Conservation (phyloP, 2,888 invertebrate species). For the Mesoligia furuncula region DNA sequence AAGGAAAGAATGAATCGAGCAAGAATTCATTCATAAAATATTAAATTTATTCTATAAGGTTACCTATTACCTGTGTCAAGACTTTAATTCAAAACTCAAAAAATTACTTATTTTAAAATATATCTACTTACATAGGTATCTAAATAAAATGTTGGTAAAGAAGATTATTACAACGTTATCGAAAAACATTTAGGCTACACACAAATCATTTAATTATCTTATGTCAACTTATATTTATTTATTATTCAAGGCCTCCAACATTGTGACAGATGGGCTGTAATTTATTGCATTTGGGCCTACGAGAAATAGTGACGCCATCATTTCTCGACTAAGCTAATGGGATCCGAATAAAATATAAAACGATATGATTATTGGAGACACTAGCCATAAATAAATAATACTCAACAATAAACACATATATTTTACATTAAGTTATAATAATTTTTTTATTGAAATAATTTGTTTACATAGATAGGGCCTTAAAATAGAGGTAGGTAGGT, state of each 20-base stretch:
- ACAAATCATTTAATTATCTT: not conserved
- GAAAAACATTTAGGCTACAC: not conserved
- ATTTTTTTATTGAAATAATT: not conserved
- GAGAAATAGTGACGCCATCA: not conserved
- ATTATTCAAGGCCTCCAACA: constrained; percentile 1
- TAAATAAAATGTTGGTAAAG: not conserved
- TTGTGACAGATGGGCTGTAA: constrained; percentile 6
- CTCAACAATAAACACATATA: constrained; percentile 28
- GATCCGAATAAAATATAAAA: constrained; percentile 30
- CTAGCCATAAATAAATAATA: constrained; percentile 22
- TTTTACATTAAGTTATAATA: constrained; percentile 11
- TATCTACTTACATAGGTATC: too few species aligned
- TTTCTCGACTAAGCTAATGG: constrained; percentile 13
- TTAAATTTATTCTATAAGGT: not conserved
- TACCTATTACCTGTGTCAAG: not conserved
- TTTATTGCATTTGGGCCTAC: not conserved
- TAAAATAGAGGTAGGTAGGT: too few species aligned
- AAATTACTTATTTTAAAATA: too few species aligned
- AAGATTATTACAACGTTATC: too few species aligned
- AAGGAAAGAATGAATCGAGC: constrained; percentile 32
- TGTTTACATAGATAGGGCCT: too few species aligned
- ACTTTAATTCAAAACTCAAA: not conserved
- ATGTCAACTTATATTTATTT: not conserved
- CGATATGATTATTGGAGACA: constrained; percentile 17
- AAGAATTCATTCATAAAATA: constrained; percentile 43